Base-by-base conservation (phyloP, 1,140 invertebrate genomes). In the Saccostrea glomerata region DNA sequence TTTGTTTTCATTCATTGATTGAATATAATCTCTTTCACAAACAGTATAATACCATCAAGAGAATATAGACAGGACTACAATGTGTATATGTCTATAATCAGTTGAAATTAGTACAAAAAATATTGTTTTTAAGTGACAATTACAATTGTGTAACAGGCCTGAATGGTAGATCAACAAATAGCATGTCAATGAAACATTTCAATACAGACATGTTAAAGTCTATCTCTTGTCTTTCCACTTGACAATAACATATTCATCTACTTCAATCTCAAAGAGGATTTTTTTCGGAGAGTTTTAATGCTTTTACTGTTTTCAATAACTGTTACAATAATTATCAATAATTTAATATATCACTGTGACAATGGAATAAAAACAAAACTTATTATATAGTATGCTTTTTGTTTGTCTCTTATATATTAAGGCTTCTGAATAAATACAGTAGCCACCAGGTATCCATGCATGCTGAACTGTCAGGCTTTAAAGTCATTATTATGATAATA, bases 51-150 rank as follows among this genome's bases (percentile, higher is more conserved):
- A 23, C 70, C 15, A 25, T 30, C 25, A 25, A 77, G 15, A 13
- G 70, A 36, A 36, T 12, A 77, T 36, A 77, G 70, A 30, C 25
- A 15, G 13, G 30, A 12, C 70, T 30, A 77, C 25, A 36, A 4
- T 77, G 58, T 20, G 17, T 63, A 63, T 60, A 60, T 1, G 15
- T 2, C 17, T 20, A n/a, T 63, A 63, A 47, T 47, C 47, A 20
- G 30, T 77, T 77, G 70, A 77, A 30, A 30, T 13, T 30, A 15
- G 70, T 77, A 30, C 70, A 77, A 77, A 13, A 36, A 77, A 30
- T 77, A 77, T 30, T 77, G 70, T 77, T 77, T 36, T 25, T 77
- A 15, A 25, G 30, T 77, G 70, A 77, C 70, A 77, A 77, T 77
- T 36, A 77, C 25, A 30, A 77, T 77, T 77, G 70, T 77, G 70